phyloP scores from a whole-genome alignment of 2,888 invertebrate genomes.

The Bruchidius siliquastri region DNA sequence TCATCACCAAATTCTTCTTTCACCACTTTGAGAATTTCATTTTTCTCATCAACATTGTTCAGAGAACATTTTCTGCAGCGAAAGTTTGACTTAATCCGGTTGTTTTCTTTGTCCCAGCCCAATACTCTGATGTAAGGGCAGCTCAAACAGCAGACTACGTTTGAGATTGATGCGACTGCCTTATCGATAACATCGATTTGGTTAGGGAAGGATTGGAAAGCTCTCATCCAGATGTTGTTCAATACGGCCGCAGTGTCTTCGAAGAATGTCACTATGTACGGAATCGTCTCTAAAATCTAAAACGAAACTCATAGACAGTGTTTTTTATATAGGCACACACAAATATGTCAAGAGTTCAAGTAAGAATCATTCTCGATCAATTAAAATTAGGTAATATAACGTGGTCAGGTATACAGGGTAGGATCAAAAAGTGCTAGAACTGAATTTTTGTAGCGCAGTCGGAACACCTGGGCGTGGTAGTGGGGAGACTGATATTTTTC shows the following conservation, averaged over 20 bases:
- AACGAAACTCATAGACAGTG: too few relatives aligned
- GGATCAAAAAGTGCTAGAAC: too few relatives aligned
- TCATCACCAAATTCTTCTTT: not conserved
- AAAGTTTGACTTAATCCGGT: not conserved
- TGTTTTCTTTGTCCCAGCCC: not conserved
- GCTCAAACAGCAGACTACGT: slow-evolving; percentile 1
- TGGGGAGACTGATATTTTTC: too few relatives aligned
- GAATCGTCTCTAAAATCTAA: slow-evolving; percentile 26
- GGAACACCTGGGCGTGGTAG: too few relatives aligned
- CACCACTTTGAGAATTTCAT: not conserved
- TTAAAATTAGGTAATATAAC: too few relatives aligned
- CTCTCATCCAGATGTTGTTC: not conserved
- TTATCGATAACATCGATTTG: not conserved
- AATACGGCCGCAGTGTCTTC: slow-evolving; percentile 24
- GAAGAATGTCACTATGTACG: slow-evolving; percentile 26
- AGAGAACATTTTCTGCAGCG: not conserved
- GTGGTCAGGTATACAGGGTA: too few relatives aligned
- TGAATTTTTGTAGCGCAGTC: too few relatives aligned
- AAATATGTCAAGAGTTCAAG: too few relatives aligned
- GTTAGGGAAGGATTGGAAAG: not conserved
- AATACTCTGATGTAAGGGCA: not conserved
- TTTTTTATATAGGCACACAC: too few relatives aligned
- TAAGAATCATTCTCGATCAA: too few relatives aligned
- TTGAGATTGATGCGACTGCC: not conserved
- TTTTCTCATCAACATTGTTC: not conserved